A percentile compares a stretch with the other conserved stretches of the same genome.
Evolutionary conservation across 2,113 vertebrate genomes (phyloP).

Genomic region (Cebidichthys violaceus): DNA sequence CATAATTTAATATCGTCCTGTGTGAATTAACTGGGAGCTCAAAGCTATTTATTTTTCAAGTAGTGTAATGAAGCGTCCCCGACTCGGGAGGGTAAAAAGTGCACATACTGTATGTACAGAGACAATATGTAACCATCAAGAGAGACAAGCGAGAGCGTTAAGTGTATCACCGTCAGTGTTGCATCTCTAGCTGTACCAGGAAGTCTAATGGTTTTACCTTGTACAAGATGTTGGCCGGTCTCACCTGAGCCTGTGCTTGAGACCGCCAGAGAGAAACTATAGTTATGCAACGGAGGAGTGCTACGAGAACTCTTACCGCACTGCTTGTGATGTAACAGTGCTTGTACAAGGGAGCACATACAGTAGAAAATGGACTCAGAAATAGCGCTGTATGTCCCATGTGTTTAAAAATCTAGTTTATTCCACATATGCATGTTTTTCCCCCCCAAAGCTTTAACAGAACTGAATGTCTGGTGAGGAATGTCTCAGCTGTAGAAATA

Average conservation of each 20-base stretch:
- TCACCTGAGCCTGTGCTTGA: conserved; percentile 19
- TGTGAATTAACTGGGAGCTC: conserved; percentile 22
- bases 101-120: neutral
- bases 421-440: conserved; percentile 11
- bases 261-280: conserved; percentile 27
- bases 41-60: conserved; percentile 9
- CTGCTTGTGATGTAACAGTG: conserved; percentile 48
- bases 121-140: conserved; percentile 13
- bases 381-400: neutral
- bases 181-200: neutral
- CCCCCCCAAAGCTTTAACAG: neutral
- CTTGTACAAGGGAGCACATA: conserved; percentile 3
- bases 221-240: conserved; percentile 21
- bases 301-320: conserved; percentile 18
- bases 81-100: neutral
- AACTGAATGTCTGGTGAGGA: conserved; percentile 7
- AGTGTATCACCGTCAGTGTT: neutral
- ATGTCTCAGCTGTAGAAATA: conserved; percentile 2
- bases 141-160: conserved; percentile 13
- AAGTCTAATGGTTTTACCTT: conserved; percentile 57
- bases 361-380: conserved; percentile 3
- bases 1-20: neutral
- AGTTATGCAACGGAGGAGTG: conserved; percentile 44
- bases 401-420: conserved; percentile 26
- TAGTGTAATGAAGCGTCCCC: neutral